These are phyloP conservation scores for Platysternon megacephalum DNA, from an alignment of 2,113 vertebrate species.

Conservation along the genomic window DNA sequence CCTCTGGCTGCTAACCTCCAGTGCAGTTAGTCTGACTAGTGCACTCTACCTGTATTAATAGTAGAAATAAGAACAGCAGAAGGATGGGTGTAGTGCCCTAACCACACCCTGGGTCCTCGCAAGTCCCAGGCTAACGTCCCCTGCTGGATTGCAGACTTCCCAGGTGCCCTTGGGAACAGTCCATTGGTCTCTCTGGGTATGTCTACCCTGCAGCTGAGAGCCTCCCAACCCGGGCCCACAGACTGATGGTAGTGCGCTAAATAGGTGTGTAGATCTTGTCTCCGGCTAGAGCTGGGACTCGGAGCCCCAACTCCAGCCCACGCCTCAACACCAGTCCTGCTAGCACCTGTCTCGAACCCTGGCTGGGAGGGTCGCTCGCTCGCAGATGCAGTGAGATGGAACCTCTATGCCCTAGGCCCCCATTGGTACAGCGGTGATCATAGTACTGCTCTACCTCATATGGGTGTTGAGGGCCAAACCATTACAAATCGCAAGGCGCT, in stretches of 20 bases:
- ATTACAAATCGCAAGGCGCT: too few relatives aligned
- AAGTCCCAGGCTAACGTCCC: neutral
- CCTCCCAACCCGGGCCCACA: neutral
- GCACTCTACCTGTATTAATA: neutral
- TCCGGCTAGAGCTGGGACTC: neutral
- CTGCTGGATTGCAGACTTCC: neutral
- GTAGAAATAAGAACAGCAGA: neutral
- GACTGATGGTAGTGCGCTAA: neutral
- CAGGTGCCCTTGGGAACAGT: too few relatives aligned
- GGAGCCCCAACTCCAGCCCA: too few relatives aligned
- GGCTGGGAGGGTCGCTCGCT: neutral
- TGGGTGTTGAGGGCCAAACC: too few relatives aligned
- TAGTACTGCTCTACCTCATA: neutral
- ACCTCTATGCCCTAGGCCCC: neutral
- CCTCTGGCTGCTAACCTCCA: rapidly evolving
- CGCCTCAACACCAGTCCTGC: too few relatives aligned
- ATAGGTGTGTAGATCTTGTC: neutral
- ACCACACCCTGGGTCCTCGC: too few relatives aligned
- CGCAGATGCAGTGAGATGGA: neutral
- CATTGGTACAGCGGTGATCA: neutral
- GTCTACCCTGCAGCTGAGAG: neutral
- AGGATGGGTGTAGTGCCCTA: neutral
- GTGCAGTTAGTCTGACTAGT: rapidly evolving
- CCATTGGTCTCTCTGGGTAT: too few relatives aligned
- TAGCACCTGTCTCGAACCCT: neutral